Conservation (phyloP, 2,888 invertebrate species). For the Phortica okadai region DNA sequence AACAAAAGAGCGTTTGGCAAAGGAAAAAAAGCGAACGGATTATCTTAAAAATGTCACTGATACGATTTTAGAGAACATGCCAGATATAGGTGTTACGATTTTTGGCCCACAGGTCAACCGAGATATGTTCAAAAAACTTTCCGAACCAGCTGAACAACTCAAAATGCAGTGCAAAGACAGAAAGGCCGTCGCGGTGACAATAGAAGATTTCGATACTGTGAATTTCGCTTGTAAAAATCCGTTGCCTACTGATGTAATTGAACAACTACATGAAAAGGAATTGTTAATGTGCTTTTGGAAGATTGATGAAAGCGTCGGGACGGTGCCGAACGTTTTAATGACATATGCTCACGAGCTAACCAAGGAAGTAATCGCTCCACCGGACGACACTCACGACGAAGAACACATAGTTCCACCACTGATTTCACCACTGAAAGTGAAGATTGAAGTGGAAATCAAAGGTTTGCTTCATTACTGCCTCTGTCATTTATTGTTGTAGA, state of each 20-base stretch:
- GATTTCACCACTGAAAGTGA: slow-evolving; percentile 65
- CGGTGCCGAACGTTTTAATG: slow-evolving; percentile 62
- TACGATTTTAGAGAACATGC: slow-evolving; percentile 70
- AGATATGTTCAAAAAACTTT: slow-evolving; percentile 73
- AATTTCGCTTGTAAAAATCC: slow-evolving; percentile 74
- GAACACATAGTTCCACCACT: slow-evolving; percentile 63
- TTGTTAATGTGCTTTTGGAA: slow-evolving; percentile 75
- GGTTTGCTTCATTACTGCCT: slow-evolving; percentile 46
- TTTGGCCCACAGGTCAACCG: slow-evolving; percentile 75
- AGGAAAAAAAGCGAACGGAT: slow-evolving; percentile 61
- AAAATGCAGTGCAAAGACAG: slow-evolving; percentile 75
- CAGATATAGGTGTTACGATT: slow-evolving; percentile 73
- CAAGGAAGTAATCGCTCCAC: slow-evolving; percentile 56
- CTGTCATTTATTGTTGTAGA: background rate
- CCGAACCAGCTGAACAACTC: slow-evolving; percentile 72
- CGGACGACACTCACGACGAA: slow-evolving; percentile 60
- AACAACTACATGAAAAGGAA: slow-evolving; percentile 72
- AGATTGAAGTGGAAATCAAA: slow-evolving; percentile 60
- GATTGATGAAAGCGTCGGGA: slow-evolving; percentile 61
- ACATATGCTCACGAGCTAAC: slow-evolving; percentile 68
- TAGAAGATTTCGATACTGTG: slow-evolving; percentile 67
- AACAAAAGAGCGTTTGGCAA: slow-evolving; percentile 64
- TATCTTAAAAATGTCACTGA: slow-evolving; percentile 73
- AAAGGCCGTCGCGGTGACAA: slow-evolving; percentile 58
- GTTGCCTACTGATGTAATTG: slow-evolving; percentile 64